These are phyloP conservation scores for Limnodromus scolopaceus DNA, from an alignment of 2,797 vertebrate genomes.

Conservation along the genomic window DNA sequence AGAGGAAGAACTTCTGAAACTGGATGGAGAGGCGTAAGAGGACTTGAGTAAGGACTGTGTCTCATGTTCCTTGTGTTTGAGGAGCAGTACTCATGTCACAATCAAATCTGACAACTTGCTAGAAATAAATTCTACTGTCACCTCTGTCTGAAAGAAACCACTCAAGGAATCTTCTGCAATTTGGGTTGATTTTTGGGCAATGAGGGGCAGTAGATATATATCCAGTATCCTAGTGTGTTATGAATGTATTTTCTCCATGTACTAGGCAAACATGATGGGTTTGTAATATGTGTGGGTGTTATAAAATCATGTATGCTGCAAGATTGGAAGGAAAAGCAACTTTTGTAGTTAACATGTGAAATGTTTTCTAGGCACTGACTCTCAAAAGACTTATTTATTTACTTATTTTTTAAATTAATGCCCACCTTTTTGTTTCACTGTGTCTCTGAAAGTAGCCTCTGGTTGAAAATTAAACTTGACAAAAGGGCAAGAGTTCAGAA, in stretches of 20 bases:
- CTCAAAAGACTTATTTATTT: no score
- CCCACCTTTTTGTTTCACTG: background rate
- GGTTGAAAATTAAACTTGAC: background rate
- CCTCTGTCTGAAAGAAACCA: background rate
- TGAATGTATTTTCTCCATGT: background rate
- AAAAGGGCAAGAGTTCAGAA: background rate
- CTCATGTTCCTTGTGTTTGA: background rate
- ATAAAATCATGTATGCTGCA: background rate
- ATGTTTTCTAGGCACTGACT: background rate
- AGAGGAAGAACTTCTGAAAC: background rate
- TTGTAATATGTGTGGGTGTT: background rate
- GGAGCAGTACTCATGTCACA: background rate
- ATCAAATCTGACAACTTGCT: background rate
- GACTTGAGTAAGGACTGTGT: background rate
- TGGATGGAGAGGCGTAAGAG: background rate
- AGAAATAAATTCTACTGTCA: background rate
- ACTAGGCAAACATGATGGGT: background rate
- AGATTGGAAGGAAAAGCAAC: background rate
- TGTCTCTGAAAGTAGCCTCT: background rate
- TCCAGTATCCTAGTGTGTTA: background rate
- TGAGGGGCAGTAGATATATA: background rate
- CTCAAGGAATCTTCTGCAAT: background rate
- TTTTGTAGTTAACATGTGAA: background rate
- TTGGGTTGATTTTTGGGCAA: background rate
- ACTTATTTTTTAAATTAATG: background rate